These are phyloP conservation scores for Lepidurus packardi DNA, from an alignment of 1,140 invertebrate genomes.

Conservation along the genomic window DNA sequence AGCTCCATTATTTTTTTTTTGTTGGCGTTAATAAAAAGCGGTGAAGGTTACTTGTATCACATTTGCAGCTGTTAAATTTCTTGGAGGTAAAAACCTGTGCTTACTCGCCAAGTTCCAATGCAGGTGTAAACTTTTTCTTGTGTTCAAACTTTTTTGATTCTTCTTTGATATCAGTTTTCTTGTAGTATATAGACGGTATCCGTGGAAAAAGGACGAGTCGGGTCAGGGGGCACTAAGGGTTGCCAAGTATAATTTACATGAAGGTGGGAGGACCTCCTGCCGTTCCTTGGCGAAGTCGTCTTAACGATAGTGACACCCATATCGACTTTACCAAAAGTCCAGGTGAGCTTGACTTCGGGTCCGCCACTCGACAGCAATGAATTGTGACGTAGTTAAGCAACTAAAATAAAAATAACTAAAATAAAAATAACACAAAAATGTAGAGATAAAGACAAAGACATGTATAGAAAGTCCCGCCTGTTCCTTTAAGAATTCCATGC, in stretches of 20 bases:
- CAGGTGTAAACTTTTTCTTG: neutral
- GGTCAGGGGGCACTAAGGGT: neutral
- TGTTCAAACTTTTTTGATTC: neutral
- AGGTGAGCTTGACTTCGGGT: neutral
- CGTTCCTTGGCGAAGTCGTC: constrained; percentile 8
- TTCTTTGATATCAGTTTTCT: neutral
- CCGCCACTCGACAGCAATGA: neutral
- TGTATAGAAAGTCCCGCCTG: too few relatives aligned
- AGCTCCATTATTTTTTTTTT: neutral
- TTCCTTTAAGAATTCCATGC: neutral
- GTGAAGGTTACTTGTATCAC: too few relatives aligned
- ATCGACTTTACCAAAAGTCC: neutral
- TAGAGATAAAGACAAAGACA: too few relatives aligned
- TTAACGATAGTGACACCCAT: constrained; percentile 19
- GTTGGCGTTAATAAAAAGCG: too few relatives aligned
- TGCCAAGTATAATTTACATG: constrained; percentile 11
- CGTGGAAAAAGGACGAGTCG: neutral
- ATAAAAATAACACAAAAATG: too few relatives aligned
- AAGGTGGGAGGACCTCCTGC: constrained; percentile 20
- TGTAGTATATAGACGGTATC: neutral
- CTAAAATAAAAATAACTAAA: too few relatives aligned
- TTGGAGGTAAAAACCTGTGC: too few relatives aligned
- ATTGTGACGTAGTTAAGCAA: constrained; percentile 5
- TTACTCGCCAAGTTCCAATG: neutral
- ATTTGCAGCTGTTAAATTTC: too few relatives aligned